Base-by-base conservation (phyloP, 2,888 invertebrate genomes). In the Drosophila vallismaia region DNA sequence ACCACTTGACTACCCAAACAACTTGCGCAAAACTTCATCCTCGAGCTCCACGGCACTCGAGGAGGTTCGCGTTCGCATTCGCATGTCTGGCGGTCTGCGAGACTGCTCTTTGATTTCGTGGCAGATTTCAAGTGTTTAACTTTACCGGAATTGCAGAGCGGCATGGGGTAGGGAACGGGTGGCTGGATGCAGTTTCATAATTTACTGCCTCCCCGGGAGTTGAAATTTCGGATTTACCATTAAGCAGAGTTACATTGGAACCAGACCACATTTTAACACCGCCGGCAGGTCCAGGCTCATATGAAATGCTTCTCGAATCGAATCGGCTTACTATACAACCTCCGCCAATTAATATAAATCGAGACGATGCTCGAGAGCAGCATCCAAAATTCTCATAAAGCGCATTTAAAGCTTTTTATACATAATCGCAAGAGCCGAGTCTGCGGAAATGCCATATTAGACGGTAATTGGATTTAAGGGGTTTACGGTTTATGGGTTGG, bases 121-220 rank as follows among this genome's bases (percentile, higher is more conserved):
- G 77, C 77, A 79, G 76, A 71, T 76, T 74, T 84, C 74, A 86
- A 86, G 84, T 86, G 84, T 69, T 80, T 71, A 86, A 74, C 76
- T 77, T 84, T 57, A 42, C 28, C 19, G 44, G 5, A 28, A 31
- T n/a, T 36, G 33, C 10, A 14, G 19, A 12, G 10, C 40, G 26
- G 42, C 19, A 49, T 52, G 24, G 53, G 38, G 19, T 19, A 19
- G 19, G 19, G 19, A 19, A 1, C 0, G 2, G 19, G 19, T 28
- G 70, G 67, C 68, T 77, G 76, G 70, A 62, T 74, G 76, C 81
- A 74, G 76, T 64, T 75, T 71, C 74, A 76, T 74, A 86, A 86
- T 84, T 84, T 74, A 86, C 72, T 56, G 60, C 68, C 68, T 58
- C 49, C 40, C 36, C 55, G 19, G 40, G 7, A 36, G 31, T 26